Percentiles rank a stretch among this genome's conserved stretches.
Conservation (phyloP, 1,140 invertebrate species). For the Papilio xuthus region DNA sequence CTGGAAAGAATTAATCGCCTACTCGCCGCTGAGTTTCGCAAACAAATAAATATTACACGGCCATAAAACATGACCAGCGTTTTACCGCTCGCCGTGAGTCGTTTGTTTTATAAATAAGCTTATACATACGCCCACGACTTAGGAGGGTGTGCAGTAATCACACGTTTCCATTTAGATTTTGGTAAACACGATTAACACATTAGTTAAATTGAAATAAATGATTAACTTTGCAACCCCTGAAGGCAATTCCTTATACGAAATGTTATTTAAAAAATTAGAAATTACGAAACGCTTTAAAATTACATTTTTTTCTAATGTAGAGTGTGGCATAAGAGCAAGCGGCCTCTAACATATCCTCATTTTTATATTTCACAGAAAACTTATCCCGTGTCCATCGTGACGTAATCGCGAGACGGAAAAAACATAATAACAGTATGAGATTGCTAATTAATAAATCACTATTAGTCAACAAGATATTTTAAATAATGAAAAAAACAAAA, state of each 20-base stretch:
- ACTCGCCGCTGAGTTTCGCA: slow-evolving; percentile 21
- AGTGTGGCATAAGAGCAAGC: neutral
- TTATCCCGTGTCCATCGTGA: too few relatives aligned
- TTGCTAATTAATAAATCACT: neutral
- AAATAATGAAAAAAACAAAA: slow-evolving; percentile 15
- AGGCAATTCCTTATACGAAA: neutral
- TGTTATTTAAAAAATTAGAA: neutral
- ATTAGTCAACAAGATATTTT: neutral
- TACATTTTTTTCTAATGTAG: neutral
- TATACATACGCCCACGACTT: slow-evolving; percentile 6
- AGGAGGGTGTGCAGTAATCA: slow-evolving; percentile 6
- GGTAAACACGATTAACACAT: neutral
- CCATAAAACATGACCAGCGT: slow-evolving; percentile 29
- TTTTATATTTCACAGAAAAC: too few relatives aligned
- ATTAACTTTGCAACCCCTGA: neutral
- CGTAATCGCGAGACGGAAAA: too few relatives aligned
- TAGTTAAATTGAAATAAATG: neutral
- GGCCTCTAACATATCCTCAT: too few relatives aligned
- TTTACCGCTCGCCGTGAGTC: slow-evolving; percentile 26
- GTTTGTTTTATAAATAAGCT: slow-evolving; percentile 30
- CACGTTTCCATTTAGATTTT: slow-evolving; percentile 8
- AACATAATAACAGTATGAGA: neutral
- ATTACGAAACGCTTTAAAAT: neutral
- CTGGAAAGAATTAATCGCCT: slow-evolving; percentile 24
- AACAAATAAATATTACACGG: slow-evolving; percentile 36